These are phyloP conservation scores for Vultur gryphus DNA, from an alignment of 2,797 vertebrate genomes.

Conservation along the genomic window DNA sequence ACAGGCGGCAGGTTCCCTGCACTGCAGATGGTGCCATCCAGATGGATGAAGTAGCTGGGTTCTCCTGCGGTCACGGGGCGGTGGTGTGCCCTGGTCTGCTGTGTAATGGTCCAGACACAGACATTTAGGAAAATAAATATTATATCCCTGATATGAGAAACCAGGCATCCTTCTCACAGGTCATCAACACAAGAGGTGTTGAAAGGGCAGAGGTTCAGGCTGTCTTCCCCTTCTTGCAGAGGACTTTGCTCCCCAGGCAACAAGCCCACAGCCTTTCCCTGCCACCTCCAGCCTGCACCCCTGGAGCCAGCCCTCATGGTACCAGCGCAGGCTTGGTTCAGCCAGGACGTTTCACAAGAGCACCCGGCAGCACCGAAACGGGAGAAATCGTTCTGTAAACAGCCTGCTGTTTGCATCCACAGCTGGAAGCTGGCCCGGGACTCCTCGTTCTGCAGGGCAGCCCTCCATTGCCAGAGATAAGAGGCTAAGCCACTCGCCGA, in stretches of 20 bases:
- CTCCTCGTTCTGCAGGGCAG: neutral
- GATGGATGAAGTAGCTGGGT: neutral
- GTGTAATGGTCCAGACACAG: rapidly evolving
- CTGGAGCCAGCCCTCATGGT: neutral
- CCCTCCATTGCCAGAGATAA: neutral
- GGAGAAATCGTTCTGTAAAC: neutral
- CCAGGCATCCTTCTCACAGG: rapidly evolving
- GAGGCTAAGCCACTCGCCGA: neutral
- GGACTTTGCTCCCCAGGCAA: neutral
- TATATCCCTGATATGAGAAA: neutral
- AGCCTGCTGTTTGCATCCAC: neutral
- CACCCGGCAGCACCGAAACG: rapidly evolving
- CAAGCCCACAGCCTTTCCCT: neutral
- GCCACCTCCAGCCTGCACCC: neutral
- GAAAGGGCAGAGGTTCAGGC: neutral
- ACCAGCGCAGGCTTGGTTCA: neutral
- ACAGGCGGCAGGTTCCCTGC: neutral
- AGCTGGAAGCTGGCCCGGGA: neutral
- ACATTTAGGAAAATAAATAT: neutral
- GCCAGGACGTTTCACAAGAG: neutral
- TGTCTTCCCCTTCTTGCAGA: neutral
- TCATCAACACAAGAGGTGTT: neutral
- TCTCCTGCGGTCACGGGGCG: rapidly evolving
- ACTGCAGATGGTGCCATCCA: neutral
- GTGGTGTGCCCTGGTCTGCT: no score